These are phyloP conservation scores for Orthonychiurus folsomi DNA, from an alignment of 2,888 invertebrate species.

Conservation along the genomic window DNA sequence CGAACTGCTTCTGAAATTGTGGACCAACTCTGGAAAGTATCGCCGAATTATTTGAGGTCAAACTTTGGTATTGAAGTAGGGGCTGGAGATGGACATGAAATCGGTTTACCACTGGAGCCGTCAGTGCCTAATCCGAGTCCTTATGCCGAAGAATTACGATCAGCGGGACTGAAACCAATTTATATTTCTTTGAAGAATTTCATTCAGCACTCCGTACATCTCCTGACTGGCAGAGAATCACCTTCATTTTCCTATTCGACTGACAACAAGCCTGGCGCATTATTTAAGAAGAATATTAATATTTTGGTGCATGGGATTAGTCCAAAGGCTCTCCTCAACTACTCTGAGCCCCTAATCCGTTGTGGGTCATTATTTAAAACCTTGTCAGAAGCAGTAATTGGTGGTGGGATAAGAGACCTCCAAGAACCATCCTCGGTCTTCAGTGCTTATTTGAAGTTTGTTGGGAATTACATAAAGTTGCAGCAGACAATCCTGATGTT, in stretches of 20 bases:
- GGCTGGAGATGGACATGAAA: too few relatives aligned
- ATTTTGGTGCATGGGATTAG: conserved; percentile 32
- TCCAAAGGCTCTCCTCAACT: conserved; percentile 25
- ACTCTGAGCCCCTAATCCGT: conserved; percentile 19
- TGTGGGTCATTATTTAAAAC: conserved; percentile 24
- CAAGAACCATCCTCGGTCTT: too few relatives aligned
- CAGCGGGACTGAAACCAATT: conserved; percentile 10
- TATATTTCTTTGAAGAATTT: conserved; percentile 25
- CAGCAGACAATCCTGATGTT: conserved; percentile 36
- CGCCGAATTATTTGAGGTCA: too few relatives aligned
- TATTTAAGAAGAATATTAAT: conserved; percentile 27
- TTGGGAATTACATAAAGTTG: conserved; percentile 30
- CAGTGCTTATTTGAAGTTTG: too few relatives aligned
- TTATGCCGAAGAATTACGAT: not conserved
- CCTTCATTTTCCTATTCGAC: conserved; percentile 19
- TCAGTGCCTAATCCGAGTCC: too few relatives aligned
- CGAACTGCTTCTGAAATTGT: not conserved
- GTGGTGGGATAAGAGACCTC: too few relatives aligned
- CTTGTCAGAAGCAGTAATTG: too few relatives aligned
- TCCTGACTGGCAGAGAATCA: conserved; percentile 34
- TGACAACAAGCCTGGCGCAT: not conserved
- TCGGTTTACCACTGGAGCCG: too few relatives aligned
- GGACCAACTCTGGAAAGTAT: not conserved
- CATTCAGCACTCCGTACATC: conserved; percentile 29
- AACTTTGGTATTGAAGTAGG: too few relatives aligned